Base-by-base conservation (phyloP, 2,113 vertebrate species). In the Xenus cinereus region DNA sequence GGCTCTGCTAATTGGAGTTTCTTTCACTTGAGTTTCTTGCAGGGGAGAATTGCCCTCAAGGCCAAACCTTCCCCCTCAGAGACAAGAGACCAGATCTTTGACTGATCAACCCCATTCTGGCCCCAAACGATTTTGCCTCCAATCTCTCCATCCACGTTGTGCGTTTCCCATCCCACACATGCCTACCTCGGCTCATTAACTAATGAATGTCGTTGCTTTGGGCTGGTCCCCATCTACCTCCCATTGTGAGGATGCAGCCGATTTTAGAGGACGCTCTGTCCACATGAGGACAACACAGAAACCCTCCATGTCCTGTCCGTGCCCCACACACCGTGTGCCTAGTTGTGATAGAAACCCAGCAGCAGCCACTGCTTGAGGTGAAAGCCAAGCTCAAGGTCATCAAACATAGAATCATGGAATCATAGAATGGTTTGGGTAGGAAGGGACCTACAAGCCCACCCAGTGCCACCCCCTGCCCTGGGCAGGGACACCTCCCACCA, bases 1-100 rank as follows among this genome's bases (percentile, higher is more conserved):
- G 53, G 51, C 72, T 87, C 46, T 67, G 83, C 53, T 90, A 78
- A 90, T 50, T 67, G 87, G 71, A 83, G 72, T 57, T 84, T 46
- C 35, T 60, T 62, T 68, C 60, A 43, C 18, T 48, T 1, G 33
- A 73, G 73, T n/a, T 94, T 54, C 83, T 59, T 7, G 32, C 51
- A 41, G 51, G 22, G 59, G 5, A 43, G 39, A 60, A 37, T 22
- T 66, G 39, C 39, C n/a, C 71, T 59, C 37, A 11, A 80, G 68
- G 67, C 60, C 48, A 60, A 22, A 12, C 19, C 56, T 39, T 81
- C 33, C 57, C 64, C 43, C 37, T 51, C 26, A 1, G n/a, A 12
- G 22, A 21, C 50, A 33, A 28, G 13, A 66, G 51, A 43, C 27
- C 18, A 1, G 3, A 64, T 32, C 30, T 51, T 22, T 8, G 48